Evolutionary conservation across 1,140 invertebrate genomes (phyloP).

Genomic region (Drosophila busckii): DNA sequence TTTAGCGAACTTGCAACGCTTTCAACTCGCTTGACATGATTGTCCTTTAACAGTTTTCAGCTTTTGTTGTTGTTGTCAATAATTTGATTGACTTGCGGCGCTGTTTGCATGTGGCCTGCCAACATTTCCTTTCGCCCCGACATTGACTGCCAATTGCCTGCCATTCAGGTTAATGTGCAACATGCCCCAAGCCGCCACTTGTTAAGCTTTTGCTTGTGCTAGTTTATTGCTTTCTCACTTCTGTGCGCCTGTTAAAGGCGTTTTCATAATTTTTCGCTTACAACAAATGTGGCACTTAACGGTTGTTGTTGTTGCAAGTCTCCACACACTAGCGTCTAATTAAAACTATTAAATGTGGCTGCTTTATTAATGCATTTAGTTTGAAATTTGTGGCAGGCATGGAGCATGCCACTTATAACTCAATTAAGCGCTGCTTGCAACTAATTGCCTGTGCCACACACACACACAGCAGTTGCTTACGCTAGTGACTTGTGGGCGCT

Average conservation of each 20-base stretch:
- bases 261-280: conserved; percentile 60
- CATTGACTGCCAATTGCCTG: conserved; percentile 53
- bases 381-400: conserved; percentile 7
- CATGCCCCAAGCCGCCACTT: conserved; percentile 22
- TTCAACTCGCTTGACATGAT: conserved; percentile 63
- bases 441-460: conserved; percentile 33
- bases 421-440: conserved; percentile 46
- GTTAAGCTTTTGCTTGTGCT: conserved; percentile 55
- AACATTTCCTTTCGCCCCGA: conserved; percentile 44
- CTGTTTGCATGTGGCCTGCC: conserved; percentile 53
- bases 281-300: conserved; percentile 68
- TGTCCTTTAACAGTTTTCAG: conserved; percentile 69
- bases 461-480: too few relatives aligned
- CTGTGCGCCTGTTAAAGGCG: conserved; percentile 60
- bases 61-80: conserved; percentile 39
- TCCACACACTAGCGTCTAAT: conserved; percentile 23
- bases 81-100: conserved; percentile 73
- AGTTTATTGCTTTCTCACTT: conserved; percentile 1
- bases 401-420: conserved; percentile 54
- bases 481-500: background rate
- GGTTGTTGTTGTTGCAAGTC: conserved; percentile 43
- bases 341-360: conserved; percentile 62
- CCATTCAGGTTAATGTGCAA: conserved; percentile 68
- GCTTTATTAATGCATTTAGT: conserved; percentile 55
- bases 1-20: conserved; percentile 12